Conservation (phyloP, 2,113 vertebrate species). For the Jacana jacana region DNA sequence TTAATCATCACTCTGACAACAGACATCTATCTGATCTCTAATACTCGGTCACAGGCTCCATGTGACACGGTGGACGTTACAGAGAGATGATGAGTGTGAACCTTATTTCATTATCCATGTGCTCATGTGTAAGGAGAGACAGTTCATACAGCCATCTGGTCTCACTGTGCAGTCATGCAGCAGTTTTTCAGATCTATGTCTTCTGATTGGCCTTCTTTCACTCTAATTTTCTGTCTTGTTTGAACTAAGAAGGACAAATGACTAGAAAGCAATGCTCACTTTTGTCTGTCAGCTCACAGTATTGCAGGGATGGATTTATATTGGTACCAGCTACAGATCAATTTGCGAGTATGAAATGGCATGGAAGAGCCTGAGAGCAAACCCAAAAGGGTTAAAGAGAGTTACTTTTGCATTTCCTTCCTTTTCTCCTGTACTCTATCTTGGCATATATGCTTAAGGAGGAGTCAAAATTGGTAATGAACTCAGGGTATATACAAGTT, state of each 20-base stretch:
- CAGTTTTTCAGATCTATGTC: conserved; percentile 54
- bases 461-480: background rate
- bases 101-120: conserved; percentile 44
- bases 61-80: conserved; percentile 40
- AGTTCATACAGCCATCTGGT: conserved; percentile 54
- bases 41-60: background rate
- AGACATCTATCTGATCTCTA: conserved; percentile 8
- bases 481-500: background rate
- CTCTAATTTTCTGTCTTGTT: conserved; percentile 54
- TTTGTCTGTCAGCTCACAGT: background rate
- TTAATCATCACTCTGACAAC: conserved; percentile 55
- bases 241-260: conserved; percentile 34
- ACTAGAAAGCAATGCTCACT: background rate
- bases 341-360: background rate
- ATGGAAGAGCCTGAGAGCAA: background rate
- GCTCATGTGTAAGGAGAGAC: background rate
- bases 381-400: background rate
- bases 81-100: conserved; percentile 31
- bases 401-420: background rate
- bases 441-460: background rate
- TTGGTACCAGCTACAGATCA: background rate
- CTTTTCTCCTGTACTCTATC: background rate
- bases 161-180: conserved; percentile 39
- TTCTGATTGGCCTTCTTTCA: conserved; percentile 25
- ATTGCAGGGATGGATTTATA: background rate